Conservation (phyloP, 2,797 vertebrate genomes). For the Notolepis coatsorum region DNA sequence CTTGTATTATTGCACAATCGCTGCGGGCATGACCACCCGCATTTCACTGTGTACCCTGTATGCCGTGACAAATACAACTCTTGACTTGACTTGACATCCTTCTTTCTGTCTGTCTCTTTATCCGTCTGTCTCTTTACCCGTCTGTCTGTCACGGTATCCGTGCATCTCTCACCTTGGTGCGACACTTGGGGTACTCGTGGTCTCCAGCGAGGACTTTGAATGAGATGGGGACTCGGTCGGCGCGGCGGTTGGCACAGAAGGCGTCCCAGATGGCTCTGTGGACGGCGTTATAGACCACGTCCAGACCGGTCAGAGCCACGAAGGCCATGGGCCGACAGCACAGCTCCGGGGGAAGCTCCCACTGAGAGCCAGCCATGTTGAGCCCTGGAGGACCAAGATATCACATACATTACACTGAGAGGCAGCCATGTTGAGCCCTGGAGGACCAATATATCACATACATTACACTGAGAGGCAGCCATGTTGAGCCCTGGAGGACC, state of each 20-base stretch:
- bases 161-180: constrained; percentile 88
- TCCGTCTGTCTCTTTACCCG: no score
- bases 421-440: constrained; percentile 38
- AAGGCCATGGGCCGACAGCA: constrained; percentile 99
- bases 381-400: neutral
- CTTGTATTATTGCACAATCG: no score
- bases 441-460: neutral
- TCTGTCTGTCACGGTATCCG: neutral
- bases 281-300: constrained; percentile 94
- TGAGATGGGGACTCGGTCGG: constrained; percentile 97
- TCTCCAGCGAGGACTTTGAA: constrained; percentile 97
- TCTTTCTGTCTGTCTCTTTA: no score
- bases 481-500: no score
- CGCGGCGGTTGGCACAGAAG: constrained; percentile 95
- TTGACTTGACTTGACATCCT: no score
- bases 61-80: no score
- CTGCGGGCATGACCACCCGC: no score
- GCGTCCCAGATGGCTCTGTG: constrained; percentile 98
- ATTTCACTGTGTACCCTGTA: no score
- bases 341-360: constrained; percentile 96
- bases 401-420: no score
- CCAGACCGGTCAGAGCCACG: constrained; percentile 93
- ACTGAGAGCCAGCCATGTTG: constrained; percentile 79
- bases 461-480: no score
- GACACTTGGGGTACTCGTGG: constrained; percentile 97